Percentiles rank a stretch among this genome's conserved stretches.
phyloP scores from a whole-genome alignment of 2,797 vertebrate genomes.

The Scolopax rusticola region DNA sequence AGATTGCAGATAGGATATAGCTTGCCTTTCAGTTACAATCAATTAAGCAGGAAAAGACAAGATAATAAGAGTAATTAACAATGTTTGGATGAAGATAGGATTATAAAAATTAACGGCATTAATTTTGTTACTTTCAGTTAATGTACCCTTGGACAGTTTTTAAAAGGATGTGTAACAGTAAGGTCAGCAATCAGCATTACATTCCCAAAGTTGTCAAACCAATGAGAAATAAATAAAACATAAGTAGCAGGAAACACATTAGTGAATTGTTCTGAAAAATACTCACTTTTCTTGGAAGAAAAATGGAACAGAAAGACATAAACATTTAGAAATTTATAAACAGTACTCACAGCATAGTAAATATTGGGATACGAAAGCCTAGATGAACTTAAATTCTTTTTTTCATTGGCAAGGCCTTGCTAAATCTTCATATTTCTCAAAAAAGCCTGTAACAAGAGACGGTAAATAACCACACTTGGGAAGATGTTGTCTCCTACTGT shows the following conservation, averaged over 20 bases:
- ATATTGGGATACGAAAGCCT: not conserved
- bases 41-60: conserved; percentile 34
- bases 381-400: not conserved
- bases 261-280: not conserved
- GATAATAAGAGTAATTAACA: conserved; percentile 52
- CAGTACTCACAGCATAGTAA: not conserved
- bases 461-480: not conserved
- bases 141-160: not conserved
- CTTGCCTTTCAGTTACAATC: not conserved
- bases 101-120: conserved; percentile 17
- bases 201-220: not conserved
- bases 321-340: not conserved
- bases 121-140: not conserved
- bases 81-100: not conserved
- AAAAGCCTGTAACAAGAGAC: not conserved
- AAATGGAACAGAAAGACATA: not conserved
- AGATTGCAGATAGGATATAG: not conserved
- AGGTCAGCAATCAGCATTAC: not conserved
- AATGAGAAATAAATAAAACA: not conserved
- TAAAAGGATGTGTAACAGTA: not conserved
- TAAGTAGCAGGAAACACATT: not conserved
- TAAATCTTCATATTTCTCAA: not conserved
- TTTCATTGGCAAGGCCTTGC: not conserved
- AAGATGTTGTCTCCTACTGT: not conserved
- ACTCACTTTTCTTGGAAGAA: not conserved